Evolutionary conservation across 2,113 vertebrate species (phyloP).

Genomic region (Andinoacara biseriatus): DNA sequence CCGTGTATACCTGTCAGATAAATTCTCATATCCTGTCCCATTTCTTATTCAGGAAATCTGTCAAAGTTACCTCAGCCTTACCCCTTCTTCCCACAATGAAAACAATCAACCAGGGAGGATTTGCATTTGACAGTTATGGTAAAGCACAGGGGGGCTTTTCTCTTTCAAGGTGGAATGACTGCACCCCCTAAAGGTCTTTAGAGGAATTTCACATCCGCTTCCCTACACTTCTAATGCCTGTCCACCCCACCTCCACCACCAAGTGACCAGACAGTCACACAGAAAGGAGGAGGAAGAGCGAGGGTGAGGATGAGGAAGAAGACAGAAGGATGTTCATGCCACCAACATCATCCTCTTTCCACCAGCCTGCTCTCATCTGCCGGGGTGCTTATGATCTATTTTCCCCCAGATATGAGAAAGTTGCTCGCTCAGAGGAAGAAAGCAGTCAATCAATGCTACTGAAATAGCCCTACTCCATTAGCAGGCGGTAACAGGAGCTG

Average conservation of each 20-base stretch:
- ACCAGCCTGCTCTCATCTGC: constrained; percentile 63
- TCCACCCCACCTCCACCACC: constrained; percentile 39
- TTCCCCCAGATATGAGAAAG: constrained; percentile 74
- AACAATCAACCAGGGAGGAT: constrained; percentile 77
- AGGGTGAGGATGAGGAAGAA: constrained; percentile 43
- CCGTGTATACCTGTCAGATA: constrained; percentile 78
- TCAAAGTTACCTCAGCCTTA: constrained; percentile 71
- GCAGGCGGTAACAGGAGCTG: constrained; percentile 75
- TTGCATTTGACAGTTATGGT: constrained; percentile 74
- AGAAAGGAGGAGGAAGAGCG: constrained; percentile 13
- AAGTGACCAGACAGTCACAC: constrained; percentile 37
- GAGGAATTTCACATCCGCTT: constrained; percentile 49
- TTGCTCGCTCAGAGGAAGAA: constrained; percentile 69
- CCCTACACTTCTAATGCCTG: constrained; percentile 36
- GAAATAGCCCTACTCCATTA: constrained; percentile 79
- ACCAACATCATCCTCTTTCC: constrained; percentile 70
- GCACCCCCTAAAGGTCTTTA: constrained; percentile 89
- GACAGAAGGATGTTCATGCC: constrained; percentile 67
- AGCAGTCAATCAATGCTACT: constrained; percentile 78
- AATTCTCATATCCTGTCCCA: constrained; percentile 76
- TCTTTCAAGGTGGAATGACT: constrained; percentile 86
- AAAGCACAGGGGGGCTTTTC: constrained; percentile 54
- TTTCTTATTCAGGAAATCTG: constrained; percentile 78
- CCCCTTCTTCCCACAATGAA: constrained; percentile 70
- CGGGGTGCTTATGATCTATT: constrained; percentile 79